Conservation (phyloP, 1,140 invertebrate species). For the Piezodorus guildinii region DNA sequence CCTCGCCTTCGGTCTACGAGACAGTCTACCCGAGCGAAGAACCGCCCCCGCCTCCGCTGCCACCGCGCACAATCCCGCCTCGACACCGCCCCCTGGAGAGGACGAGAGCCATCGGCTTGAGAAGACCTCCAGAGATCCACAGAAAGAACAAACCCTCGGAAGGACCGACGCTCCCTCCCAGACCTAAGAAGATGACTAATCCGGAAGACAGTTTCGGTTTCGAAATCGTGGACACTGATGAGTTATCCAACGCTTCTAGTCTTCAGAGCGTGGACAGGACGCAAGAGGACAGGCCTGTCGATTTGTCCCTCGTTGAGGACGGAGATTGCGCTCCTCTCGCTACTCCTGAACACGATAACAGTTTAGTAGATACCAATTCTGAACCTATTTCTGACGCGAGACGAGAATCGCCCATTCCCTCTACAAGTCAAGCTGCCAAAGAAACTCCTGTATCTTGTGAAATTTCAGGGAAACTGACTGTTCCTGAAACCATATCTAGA, state of each 20-base stretch:
- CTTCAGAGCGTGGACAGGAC: slow-evolving; percentile 22
- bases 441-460: background rate
- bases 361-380: background rate
- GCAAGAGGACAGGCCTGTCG: slow-evolving; percentile 14
- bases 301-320: background rate
- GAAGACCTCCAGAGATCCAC: slow-evolving; percentile 27
- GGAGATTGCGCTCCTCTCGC: slow-evolving; percentile 41
- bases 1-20: slow-evolving; percentile 32
- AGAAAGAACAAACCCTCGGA: slow-evolving; percentile 29
- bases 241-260: slow-evolving; percentile 33
- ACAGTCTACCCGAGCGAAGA: slow-evolving; percentile 30
- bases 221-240: slow-evolving; percentile 66
- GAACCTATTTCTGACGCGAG: background rate
- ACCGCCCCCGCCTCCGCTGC: slow-evolving; percentile 37
- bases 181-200: slow-evolving; percentile 30
- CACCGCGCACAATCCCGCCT: slow-evolving; percentile 32
- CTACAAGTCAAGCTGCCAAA: slow-evolving; percentile 7
- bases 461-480: background rate
- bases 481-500: slow-evolving; percentile 5
- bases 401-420: background rate
- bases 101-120: slow-evolving; percentile 32
- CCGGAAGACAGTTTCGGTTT: slow-evolving; percentile 63
- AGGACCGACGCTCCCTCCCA: slow-evolving; percentile 29
- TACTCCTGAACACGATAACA: slow-evolving; percentile 45
- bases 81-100: slow-evolving; percentile 36